Evolutionary conservation across 2,113 vertebrate genomes (phyloP), one percentile per base, ranked within the genome.

Genomic region (Urocynchramus pylzowi): DNA sequence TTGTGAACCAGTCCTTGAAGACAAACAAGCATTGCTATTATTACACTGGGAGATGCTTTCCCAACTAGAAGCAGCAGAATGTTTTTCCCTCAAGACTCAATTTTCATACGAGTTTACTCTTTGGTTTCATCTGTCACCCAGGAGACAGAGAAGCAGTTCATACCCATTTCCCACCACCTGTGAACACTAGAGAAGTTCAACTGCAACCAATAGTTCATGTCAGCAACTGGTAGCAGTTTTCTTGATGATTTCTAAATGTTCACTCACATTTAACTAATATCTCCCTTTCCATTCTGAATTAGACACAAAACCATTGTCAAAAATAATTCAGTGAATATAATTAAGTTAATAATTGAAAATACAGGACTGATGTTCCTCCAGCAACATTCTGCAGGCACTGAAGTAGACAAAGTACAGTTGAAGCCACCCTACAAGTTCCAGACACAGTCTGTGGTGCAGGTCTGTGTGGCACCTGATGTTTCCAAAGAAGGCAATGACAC

Each of bases 1-100:
- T 47, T 56, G 47, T 54, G 60, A 90, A 65, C 16, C 28, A 63
- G 90, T 33, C 60, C 75, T 90, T 80, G 57, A 73, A 91, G 84
- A 69, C 84, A 89, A 52, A 50, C 60, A 61, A 70, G 27, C 30
- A 16, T 0, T 54, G 15, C 49, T 90, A 61, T 61, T 84, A 7
- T 31, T 41, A 37, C 13, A 24, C 0, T 71, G 47, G 53, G 77
- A 76, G 78, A 90, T 17, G 56, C 28, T 65, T 84, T 77, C 59
- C 31, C 68, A 77, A 24, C 49, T 19, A 64, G 61, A 68, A 71
- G 64, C 27, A 35, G 37, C 7, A 92, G 37, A 35, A 42, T 5
- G 7, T 47, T 69, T 60, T 56, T 54, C 13, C 71, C 26, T 60
- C 42, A 79, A 76, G 75, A 65, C 18, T 83, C 24, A 41, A 6